A percentile compares a stretch with the other conserved stretches of the same genome.
phyloP scores from a whole-genome alignment of 2,113 vertebrate genomes.

The Sturnus vulgaris region DNA sequence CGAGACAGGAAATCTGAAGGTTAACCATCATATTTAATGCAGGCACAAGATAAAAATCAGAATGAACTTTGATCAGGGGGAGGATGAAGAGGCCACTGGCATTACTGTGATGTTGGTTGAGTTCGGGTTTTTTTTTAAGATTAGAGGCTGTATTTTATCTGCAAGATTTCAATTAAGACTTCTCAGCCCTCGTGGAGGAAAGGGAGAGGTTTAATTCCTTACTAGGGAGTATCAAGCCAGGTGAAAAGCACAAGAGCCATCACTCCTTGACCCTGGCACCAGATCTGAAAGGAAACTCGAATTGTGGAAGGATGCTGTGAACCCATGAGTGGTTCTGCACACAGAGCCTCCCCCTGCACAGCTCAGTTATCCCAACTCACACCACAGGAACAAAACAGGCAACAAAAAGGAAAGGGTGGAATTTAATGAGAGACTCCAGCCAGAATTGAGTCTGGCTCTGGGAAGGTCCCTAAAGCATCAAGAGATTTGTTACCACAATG shows the following conservation, averaged over 20 bases:
- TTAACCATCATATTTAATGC: background rate
- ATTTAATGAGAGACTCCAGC: background rate
- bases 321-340: background rate
- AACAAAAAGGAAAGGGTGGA: background rate
- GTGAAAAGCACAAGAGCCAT: background rate
- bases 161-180: background rate
- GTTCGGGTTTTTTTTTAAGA: background rate
- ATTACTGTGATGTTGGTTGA: background rate
- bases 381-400: background rate
- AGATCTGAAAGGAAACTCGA: accelerated
- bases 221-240: background rate
- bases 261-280: accelerated
- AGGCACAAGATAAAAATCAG: background rate
- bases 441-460: background rate
- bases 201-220: background rate
- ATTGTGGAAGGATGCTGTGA: background rate
- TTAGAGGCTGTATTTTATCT: background rate
- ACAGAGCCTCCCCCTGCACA: accelerated
- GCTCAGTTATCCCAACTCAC: background rate
- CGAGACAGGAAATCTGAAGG: slow-evolving; percentile 23
- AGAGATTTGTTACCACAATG: background rate
- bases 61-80: background rate
- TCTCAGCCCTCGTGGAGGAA: background rate
- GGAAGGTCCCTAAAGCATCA: background rate
- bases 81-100: background rate